Conservation (phyloP, 2,888 invertebrate species). For the Macrosiphum euphorbiae region DNA sequence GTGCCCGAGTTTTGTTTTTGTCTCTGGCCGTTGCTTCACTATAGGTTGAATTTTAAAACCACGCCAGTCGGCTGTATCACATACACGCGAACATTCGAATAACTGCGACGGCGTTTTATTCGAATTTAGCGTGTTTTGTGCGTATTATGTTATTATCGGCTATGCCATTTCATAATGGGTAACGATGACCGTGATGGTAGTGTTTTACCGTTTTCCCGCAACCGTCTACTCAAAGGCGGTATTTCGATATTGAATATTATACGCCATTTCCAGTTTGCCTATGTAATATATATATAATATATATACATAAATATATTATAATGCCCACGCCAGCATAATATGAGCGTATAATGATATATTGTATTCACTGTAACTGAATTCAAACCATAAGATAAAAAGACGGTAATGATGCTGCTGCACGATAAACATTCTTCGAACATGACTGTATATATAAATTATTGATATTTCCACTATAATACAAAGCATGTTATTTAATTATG, state of each 20-base stretch:
- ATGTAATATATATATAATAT: too few species aligned
- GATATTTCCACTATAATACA: not conserved
- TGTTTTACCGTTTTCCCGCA: not conserved
- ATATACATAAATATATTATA: not conserved
- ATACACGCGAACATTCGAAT: not conserved
- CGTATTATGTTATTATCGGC: not conserved
- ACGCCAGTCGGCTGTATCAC: too few species aligned
- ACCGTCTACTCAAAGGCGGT: not conserved
- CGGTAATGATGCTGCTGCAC: not conserved
- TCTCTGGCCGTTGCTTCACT: too few species aligned
- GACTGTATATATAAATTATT: not conserved
- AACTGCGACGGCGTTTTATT: not conserved
- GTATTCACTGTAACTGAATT: not conserved
- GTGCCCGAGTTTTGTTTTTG: too few species aligned
- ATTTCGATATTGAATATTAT: not conserved
- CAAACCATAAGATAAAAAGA: slow-evolving; percentile 6
- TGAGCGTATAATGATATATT: not conserved
- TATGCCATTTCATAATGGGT: not conserved
- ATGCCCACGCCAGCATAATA: not conserved
- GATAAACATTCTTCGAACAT: slow-evolving; percentile 9
- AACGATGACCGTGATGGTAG: too few species aligned
- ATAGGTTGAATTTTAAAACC: too few species aligned
- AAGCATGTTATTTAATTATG: not conserved
- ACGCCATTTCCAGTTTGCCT: not conserved
- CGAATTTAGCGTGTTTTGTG: not conserved